Evolutionary conservation across 2,113 vertebrate genomes (phyloP).

Genomic region (Polypterus bichir): DNA sequence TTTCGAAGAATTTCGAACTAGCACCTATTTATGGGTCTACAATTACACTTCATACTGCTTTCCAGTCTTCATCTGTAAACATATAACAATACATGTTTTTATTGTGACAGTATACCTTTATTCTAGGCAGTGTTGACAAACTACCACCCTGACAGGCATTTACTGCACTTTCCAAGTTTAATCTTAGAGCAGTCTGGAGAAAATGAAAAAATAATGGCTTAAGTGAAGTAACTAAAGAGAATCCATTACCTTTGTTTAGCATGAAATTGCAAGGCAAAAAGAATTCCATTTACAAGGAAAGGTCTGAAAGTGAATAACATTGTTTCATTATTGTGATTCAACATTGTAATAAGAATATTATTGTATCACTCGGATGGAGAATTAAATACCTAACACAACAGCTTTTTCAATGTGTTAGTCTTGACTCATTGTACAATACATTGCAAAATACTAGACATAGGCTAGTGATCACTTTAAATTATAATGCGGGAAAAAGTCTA

Average conservation of each 20-base stretch:
- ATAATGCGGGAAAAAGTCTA: too few species aligned
- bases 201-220: slow-evolving; percentile 30
- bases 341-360: neutral
- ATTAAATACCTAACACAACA: too few species aligned
- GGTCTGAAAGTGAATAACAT: neutral
- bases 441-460: too few species aligned
- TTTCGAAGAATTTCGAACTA: slow-evolving; percentile 6
- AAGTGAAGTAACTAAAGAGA: slow-evolving; percentile 30
- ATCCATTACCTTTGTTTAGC: slow-evolving; percentile 28
- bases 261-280: slow-evolving; percentile 14
- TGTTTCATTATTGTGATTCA: neutral
- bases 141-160: slow-evolving; percentile 35
- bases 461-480: too few species aligned
- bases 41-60: slow-evolving; percentile 46
- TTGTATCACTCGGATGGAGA: too few species aligned
- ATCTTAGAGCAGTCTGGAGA: slow-evolving; percentile 34
- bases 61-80: slow-evolving; percentile 45
- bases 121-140: slow-evolving; percentile 52
- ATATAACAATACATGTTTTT: slow-evolving; percentile 54
- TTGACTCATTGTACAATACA: too few species aligned
- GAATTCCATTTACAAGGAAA: neutral
- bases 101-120: slow-evolving; percentile 59
- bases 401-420: too few species aligned
- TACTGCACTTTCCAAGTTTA: slow-evolving; percentile 26
- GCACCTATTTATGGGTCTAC: slow-evolving; percentile 60